A percentile compares a stretch with the other conserved stretches of the same genome.
Conservation (phyloP, 2,888 invertebrate genomes). For the Tetragonula carbonaria region DNA sequence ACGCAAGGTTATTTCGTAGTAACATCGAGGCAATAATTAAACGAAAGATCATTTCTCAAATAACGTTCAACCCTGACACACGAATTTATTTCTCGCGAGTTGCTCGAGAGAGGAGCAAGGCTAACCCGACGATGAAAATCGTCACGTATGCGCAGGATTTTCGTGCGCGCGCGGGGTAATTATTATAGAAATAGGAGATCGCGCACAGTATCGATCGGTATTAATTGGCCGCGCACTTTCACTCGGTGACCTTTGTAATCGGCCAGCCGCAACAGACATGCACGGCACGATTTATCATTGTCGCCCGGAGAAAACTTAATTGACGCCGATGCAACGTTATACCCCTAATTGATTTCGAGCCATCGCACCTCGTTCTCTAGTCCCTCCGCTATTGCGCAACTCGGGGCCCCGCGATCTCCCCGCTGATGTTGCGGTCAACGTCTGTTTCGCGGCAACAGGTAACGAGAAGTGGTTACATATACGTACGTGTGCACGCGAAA, state of each 20-base stretch:
- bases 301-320: constrained; percentile 61
- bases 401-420: neutral
- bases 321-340: constrained; percentile 37
- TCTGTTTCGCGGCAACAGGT: constrained; percentile 1
- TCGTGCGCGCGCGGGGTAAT: constrained; percentile 54
- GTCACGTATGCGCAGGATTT: constrained; percentile 55
- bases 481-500: neutral
- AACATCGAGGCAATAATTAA: no score
- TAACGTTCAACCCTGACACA: no score
- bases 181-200: constrained; percentile 56
- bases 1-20: no score
- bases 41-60: no score
- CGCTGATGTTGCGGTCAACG: constrained; percentile 36
- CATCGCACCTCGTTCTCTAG: neutral
- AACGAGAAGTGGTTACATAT: neutral
- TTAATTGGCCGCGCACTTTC: constrained; percentile 68
- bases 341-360: constrained; percentile 49
- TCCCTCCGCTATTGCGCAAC: neutral
- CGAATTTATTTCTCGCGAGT: neutral
- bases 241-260: constrained; percentile 67
- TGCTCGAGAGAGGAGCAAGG: neutral
- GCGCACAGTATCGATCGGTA: constrained; percentile 59
- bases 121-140: constrained; percentile 11
- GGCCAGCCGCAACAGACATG: constrained; percentile 42
- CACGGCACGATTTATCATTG: constrained; percentile 63